phyloP scores from a whole-genome alignment of 2,888 invertebrate species.

The Pollenia labialis region DNA sequence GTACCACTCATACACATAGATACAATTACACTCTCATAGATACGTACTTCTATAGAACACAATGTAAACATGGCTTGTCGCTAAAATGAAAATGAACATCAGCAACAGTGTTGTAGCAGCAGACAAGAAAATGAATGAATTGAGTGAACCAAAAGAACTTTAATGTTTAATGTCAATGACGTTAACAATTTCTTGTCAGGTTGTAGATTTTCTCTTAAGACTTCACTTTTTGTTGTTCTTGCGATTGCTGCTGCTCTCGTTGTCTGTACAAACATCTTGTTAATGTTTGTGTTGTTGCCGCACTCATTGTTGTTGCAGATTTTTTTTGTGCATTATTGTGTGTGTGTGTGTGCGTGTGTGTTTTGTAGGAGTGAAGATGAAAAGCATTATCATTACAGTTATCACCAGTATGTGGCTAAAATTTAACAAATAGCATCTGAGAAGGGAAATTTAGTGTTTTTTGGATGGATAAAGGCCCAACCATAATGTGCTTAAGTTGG shows the following conservation, averaged over 20 bases:
- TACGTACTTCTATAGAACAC: background rate
- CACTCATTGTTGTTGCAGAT: conserved; percentile 18
- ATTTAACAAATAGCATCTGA: conserved; percentile 39
- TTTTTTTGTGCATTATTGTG: conserved; percentile 1
- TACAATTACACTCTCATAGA: conserved; percentile 8
- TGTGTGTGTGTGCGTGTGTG: background rate
- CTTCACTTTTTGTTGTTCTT: background rate
- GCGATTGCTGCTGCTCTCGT: background rate
- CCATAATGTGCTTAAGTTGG: no score
- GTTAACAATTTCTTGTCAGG: conserved; percentile 67
- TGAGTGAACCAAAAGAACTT: conserved; percentile 49
- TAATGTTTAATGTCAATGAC: conserved; percentile 71
- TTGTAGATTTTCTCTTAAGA: conserved; percentile 45
- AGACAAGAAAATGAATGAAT: conserved; percentile 43
- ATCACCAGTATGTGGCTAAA: conserved; percentile 44
- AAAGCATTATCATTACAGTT: conserved; percentile 63
- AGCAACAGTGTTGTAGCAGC: conserved; percentile 62
- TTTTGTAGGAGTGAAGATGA: conserved; percentile 45
- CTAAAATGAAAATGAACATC: conserved; percentile 72
- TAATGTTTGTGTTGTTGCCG: conserved; percentile 36
- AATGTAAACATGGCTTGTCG: conserved; percentile 76
- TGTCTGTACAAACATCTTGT: conserved; percentile 27
- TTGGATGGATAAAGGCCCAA: background rate
- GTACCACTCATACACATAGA: conserved; percentile 56
- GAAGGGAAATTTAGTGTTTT: background rate